Evolutionary conservation across 2,888 invertebrate genomes (phyloP).

Genomic region (Diogma glabrata): DNA sequence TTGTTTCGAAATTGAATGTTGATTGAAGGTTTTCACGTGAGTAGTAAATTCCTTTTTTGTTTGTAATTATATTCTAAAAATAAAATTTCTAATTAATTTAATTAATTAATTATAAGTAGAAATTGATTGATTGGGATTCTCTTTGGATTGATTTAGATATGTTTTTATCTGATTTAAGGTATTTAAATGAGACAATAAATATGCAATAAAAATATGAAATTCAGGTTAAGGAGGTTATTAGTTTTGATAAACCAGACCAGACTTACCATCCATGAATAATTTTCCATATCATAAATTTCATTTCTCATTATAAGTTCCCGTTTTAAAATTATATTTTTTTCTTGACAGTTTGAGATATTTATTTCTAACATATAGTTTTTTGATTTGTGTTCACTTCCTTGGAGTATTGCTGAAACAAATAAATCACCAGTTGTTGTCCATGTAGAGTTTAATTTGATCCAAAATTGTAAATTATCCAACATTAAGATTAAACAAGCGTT

Average conservation of each 20-base stretch:
- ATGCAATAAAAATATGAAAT: too few relatives aligned
- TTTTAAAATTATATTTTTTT: conserved; percentile 11
- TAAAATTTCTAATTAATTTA: background rate
- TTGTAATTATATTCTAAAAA: conserved; percentile 4
- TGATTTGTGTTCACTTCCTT: conserved; percentile 25
- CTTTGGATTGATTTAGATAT: too few relatives aligned
- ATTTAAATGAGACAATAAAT: too few relatives aligned
- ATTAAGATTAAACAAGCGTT: conserved; percentile 23
- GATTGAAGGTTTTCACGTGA: conserved; percentile 3
- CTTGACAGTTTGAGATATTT: conserved; percentile 23
- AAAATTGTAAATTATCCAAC: conserved; percentile 23
- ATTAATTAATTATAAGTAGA: background rate
- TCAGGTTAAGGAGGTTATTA: too few relatives aligned
- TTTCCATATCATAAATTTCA: conserved; percentile 13
- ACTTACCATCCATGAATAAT: conserved; percentile 13
- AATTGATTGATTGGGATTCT: too few relatives aligned
- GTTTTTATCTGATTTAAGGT: too few relatives aligned
- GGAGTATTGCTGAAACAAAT: conserved; percentile 23
- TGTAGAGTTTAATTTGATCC: conserved; percentile 21
- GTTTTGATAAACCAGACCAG: too few relatives aligned
- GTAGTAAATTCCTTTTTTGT: background rate
- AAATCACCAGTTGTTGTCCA: conserved; percentile 18
- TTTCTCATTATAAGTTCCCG: conserved; percentile 11
- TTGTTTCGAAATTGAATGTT: conserved; percentile 6
- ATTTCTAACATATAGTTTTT: conserved; percentile 28